These are phyloP conservation scores for Brotula barbata DNA, from an alignment of 2,797 vertebrate species.

Conservation along the genomic window DNA sequence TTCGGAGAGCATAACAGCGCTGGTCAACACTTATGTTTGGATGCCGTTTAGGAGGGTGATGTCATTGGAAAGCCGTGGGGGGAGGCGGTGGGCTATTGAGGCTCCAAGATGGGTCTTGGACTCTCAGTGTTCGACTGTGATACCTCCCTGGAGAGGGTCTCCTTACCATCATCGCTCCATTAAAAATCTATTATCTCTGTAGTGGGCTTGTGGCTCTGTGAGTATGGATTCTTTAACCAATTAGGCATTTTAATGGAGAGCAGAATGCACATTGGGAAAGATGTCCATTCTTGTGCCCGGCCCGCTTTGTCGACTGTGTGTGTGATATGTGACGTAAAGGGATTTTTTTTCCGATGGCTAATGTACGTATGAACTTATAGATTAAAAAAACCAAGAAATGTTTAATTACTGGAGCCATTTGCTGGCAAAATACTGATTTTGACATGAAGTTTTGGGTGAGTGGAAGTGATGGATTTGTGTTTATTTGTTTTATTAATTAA, in stretches of 20 bases:
- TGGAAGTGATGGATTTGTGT: neutral
- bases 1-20: constrained; percentile 24
- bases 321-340: constrained; percentile 4
- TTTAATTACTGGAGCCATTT: neutral
- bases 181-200: constrained; percentile 81
- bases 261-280: constrained; percentile 48
- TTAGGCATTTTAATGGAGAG: constrained; percentile 68
- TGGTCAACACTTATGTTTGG: constrained; percentile 58
- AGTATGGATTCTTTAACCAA: constrained; percentile 77
- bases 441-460: neutral
- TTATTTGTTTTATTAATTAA: constrained; percentile 21
- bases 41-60: constrained; percentile 72
- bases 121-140: constrained; percentile 69
- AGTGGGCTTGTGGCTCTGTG: constrained; percentile 70
- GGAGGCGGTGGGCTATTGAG: constrained; percentile 59
- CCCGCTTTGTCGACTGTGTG: constrained; percentile 2
- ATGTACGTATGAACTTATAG: neutral
- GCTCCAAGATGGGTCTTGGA: constrained; percentile 66
- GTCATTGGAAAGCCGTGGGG: constrained; percentile 62
- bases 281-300: constrained; percentile 17
- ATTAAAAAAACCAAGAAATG: neutral
- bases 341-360: constrained; percentile 15
- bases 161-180: constrained; percentile 76
- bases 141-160: constrained; percentile 77
- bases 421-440: neutral